A percentile compares a stretch with the other conserved stretches of the same genome.
Conservation (phyloP, 2,113 vertebrate species). For the Gymnocephalus cernua region DNA sequence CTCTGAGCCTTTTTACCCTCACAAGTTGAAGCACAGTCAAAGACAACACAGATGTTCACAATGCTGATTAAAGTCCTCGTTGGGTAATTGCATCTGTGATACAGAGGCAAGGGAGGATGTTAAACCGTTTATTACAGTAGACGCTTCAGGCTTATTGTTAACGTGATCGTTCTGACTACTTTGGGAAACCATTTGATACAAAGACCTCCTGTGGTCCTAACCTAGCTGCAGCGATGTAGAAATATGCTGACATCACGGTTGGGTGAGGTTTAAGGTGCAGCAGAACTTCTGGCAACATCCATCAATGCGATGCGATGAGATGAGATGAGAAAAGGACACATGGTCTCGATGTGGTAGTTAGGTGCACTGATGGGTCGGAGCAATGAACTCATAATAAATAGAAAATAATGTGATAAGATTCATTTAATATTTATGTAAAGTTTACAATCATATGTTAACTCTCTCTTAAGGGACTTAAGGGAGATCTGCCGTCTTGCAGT, state of each 20-base stretch:
- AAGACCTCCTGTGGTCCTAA: not conserved
- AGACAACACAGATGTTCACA: slow-evolving; percentile 21
- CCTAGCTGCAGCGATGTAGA: not conserved
- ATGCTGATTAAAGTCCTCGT: slow-evolving; percentile 35
- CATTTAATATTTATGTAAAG: not conserved
- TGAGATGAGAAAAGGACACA: no score
- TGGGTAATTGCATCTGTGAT: slow-evolving; percentile 43
- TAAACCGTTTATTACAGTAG: slow-evolving; percentile 30
- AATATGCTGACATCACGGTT: not conserved
- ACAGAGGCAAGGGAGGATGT: slow-evolving; percentile 17
- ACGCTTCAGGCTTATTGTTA: slow-evolving; percentile 30
- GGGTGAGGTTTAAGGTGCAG: slow-evolving; percentile 1
- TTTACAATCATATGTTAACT: no score
- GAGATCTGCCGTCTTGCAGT: not conserved
- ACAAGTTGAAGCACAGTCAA: not conserved
- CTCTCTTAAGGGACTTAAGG: no score
- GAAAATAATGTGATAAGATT: no score
- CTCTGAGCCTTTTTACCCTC: slow-evolving; percentile 5
- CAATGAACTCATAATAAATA: no score
- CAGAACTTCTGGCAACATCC: not conserved
- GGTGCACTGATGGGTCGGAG: no score
- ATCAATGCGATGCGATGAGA: not conserved
- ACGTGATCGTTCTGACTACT: slow-evolving; percentile 24
- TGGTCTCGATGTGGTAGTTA: no score
- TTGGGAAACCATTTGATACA: slow-evolving; percentile 13